Conservation (phyloP, 2,888 invertebrate species). For the Ferrisia virgata region DNA sequence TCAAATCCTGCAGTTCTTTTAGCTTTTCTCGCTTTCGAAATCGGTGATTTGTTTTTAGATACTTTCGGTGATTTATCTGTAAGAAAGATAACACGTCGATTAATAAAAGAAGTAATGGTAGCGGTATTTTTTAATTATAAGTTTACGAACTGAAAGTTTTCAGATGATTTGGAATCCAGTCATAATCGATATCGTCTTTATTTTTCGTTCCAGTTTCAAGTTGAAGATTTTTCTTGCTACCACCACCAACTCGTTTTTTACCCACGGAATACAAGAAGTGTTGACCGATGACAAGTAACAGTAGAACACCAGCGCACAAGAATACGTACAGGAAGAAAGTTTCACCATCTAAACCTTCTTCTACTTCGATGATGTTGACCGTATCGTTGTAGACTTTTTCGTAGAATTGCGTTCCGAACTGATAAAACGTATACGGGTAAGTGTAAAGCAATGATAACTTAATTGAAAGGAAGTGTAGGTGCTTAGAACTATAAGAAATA, state of each 20-base stretch:
- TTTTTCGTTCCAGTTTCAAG: conserved; percentile 90
- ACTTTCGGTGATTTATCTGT: conserved; percentile 53
- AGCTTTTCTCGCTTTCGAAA: conserved; percentile 73
- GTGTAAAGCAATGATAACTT: neutral
- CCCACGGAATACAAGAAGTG: conserved; percentile 83
- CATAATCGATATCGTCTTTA: conserved; percentile 90
- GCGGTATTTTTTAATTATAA: neutral
- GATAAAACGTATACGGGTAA: conserved; percentile 49
- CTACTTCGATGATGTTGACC: conserved; percentile 89
- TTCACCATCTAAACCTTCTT: conserved; percentile 96
- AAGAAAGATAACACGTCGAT: neutral
- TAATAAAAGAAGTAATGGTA: neutral
- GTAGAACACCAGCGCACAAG: conserved; percentile 82
- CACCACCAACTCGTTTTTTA: conserved; percentile 64
- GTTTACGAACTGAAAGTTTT: conserved; percentile 73
- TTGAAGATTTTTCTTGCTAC: conserved; percentile 59
- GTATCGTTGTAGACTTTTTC: conserved; percentile 98
- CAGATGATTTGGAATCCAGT: conserved; percentile 91
- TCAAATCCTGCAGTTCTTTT: conserved; percentile 72
- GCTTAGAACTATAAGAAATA: conserved; percentile 35
- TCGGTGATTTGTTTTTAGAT: conserved; percentile 59
- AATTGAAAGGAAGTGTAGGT: neutral
- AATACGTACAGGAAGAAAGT: conserved; percentile 97
- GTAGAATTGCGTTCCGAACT: conserved; percentile 66
- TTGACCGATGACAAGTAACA: conserved; percentile 83